phyloP scores from a whole-genome alignment of 2,797 vertebrate species.

The Sylvia borin region DNA sequence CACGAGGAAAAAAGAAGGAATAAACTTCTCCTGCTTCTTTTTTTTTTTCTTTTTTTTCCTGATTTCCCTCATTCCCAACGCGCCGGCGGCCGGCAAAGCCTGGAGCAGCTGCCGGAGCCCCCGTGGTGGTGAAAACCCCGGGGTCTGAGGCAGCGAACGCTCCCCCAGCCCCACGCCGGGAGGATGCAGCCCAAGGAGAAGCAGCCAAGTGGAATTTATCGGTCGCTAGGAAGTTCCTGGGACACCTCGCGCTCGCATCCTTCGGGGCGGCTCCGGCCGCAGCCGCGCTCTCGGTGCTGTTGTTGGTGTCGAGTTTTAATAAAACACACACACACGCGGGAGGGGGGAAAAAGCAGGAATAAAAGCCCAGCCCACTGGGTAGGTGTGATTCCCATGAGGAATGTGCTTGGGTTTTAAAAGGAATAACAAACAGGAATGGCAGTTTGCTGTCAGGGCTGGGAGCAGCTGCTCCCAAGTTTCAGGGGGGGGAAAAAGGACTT shows the following conservation, averaged over 20 bases:
- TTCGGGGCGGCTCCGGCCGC: not conserved
- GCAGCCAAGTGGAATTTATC: slow-evolving; percentile 44
- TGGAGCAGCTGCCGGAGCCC: slow-evolving; percentile 16
- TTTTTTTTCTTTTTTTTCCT: not conserved
- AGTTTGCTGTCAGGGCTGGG: not conserved
- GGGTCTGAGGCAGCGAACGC: not conserved
- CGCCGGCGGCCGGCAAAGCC: not conserved
- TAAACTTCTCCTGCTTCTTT: not conserved
- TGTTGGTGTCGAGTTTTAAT: not conserved
- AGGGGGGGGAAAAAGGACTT: not conserved
- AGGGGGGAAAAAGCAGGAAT: not conserved
- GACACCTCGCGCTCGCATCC: not conserved
- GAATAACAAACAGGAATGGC: not conserved
- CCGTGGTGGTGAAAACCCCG: not conserved
- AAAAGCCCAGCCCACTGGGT: not conserved
- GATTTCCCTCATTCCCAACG: not conserved
- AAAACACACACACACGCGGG: not conserved
- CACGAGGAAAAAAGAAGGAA: not conserved
- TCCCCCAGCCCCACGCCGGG: not conserved
- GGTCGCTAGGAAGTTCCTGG: slow-evolving; percentile 26
- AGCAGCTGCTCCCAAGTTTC: not conserved
- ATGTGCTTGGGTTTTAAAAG: not conserved
- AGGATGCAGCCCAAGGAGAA: slow-evolving; percentile 1
- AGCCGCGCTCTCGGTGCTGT: not conserved
- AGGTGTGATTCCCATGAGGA: not conserved